phyloP scores from a whole-genome alignment of 1,140 invertebrate genomes.

The Zaprionus ornatus region DNA sequence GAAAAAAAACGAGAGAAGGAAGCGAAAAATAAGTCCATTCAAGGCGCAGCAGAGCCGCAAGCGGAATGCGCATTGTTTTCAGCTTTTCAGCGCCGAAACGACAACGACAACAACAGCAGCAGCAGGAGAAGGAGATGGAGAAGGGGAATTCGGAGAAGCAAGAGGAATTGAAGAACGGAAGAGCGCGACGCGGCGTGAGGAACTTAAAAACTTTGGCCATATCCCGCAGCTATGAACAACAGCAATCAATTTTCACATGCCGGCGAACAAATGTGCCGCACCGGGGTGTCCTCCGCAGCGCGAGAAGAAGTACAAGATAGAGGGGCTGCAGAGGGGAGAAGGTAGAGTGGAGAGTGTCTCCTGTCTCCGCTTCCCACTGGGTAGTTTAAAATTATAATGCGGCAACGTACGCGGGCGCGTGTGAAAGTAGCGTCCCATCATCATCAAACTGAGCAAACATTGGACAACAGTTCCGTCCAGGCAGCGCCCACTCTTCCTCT shows the following conservation, averaged over 20 bases:
- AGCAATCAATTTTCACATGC: conserved; percentile 81
- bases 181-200: conserved; percentile 41
- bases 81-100: conserved; percentile 76
- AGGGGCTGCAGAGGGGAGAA: not conserved
- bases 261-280: conserved; percentile 77
- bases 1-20: conserved; percentile 26
- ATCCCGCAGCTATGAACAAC: conserved; percentile 80
- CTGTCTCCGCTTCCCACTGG: conserved; percentile 29
- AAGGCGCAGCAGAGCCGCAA: conserved; percentile 76
- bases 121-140: not conserved
- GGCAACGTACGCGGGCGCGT: conserved; percentile 35
- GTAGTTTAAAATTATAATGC: conserved; percentile 77
- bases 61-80: conserved; percentile 78
- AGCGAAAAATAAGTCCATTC: conserved; percentile 56
- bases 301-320: not conserved
- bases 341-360: no score
- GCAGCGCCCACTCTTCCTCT: not conserved
- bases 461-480: conserved; percentile 11
- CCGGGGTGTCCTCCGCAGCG: conserved; percentile 50
- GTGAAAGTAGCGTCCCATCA: conserved; percentile 41
- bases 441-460: conserved; percentile 47
- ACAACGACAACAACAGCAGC: conserved; percentile 41
- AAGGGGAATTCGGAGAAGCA: conserved; percentile 24
- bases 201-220: conserved; percentile 81
- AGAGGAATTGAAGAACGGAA: conserved; percentile 16